Conservation (phyloP, 2,797 vertebrate genomes). For the Danio albolineatus region DNA sequence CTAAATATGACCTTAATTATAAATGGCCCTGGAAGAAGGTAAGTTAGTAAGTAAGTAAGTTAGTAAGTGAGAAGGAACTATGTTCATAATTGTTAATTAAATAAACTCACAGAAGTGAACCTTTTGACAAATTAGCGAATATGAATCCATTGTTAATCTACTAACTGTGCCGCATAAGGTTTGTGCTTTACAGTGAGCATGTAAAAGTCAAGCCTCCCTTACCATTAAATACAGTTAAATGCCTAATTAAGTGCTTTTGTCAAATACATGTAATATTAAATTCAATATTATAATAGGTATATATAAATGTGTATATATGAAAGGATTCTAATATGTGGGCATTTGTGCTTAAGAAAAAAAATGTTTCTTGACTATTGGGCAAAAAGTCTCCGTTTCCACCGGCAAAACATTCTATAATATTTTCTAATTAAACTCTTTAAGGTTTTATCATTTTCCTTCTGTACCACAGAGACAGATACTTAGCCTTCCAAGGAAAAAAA, state of each 20-base stretch:
- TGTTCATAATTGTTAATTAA: no score
- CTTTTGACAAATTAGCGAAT: no score
- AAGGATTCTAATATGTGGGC: not conserved
- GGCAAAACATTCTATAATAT: slow-evolving; percentile 29
- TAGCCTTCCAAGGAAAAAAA: slow-evolving; percentile 62
- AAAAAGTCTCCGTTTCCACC: not conserved
- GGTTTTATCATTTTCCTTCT: slow-evolving; percentile 45
- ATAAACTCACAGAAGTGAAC: no score
- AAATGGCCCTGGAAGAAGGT: no score
- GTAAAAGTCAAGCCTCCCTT: not conserved
- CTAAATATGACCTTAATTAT: no score
- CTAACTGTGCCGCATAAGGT: no score
- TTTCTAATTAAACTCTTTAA: slow-evolving; percentile 55
- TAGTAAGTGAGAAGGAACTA: no score
- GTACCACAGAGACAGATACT: slow-evolving; percentile 75
- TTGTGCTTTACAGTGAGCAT: no score
- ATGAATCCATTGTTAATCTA: no score
- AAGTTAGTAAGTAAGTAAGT: no score
- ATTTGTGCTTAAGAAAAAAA: not conserved
- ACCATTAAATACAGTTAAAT: not conserved
- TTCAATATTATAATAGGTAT: not conserved
- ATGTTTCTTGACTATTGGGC: not conserved
- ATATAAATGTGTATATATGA: not conserved
- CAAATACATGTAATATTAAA: not conserved
- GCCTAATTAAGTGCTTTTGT: slow-evolving; percentile 21